Percentiles rank a stretch among this genome's conserved stretches.
phyloP scores from a whole-genome alignment of 1,140 invertebrate species.

The Goniozus legneri region DNA sequence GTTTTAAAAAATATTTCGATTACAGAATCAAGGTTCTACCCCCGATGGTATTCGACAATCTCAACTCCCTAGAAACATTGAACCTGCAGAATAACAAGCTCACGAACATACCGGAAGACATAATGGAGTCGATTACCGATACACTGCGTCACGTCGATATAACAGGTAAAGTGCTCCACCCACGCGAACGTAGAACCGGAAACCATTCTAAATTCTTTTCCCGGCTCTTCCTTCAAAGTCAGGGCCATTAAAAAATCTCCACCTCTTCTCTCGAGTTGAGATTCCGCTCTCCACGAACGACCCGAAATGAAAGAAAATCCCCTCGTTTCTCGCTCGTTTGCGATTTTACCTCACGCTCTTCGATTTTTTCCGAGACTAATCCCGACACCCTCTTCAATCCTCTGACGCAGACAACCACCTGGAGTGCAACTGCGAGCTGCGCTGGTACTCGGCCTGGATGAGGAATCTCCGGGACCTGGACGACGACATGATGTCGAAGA shows the following conservation, averaged over 20 bases:
- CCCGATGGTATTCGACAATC: conserved; percentile 74
- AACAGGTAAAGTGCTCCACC: conserved; percentile 69
- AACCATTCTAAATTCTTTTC: background rate
- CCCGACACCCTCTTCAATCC: no score
- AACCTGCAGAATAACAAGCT: conserved; percentile 87
- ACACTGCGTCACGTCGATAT: conserved; percentile 81
- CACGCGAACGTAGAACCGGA: conserved; percentile 5
- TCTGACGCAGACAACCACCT: conserved; percentile 92
- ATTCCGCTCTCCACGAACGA: no score
- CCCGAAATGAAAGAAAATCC: no score
- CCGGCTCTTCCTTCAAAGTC: background rate
- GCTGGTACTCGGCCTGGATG: conserved; percentile 82
- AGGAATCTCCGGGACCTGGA: conserved; percentile 71
- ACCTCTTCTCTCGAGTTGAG: no score
- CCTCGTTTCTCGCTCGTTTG: no score
- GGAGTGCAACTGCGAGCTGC: conserved; percentile 80
- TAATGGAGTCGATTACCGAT: conserved; percentile 84
- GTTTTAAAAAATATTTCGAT: conserved; percentile 19
- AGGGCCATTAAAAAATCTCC: no score
- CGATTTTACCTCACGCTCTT: no score
- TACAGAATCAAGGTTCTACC: conserved; percentile 75
- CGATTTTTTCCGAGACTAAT: no score
- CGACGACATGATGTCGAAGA: conserved; percentile 82
- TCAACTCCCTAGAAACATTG: conserved; percentile 84
- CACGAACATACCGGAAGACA: conserved; percentile 74